phyloP scores from a whole-genome alignment of 2,888 invertebrate species.

The Eucera pruinosa region DNA sequence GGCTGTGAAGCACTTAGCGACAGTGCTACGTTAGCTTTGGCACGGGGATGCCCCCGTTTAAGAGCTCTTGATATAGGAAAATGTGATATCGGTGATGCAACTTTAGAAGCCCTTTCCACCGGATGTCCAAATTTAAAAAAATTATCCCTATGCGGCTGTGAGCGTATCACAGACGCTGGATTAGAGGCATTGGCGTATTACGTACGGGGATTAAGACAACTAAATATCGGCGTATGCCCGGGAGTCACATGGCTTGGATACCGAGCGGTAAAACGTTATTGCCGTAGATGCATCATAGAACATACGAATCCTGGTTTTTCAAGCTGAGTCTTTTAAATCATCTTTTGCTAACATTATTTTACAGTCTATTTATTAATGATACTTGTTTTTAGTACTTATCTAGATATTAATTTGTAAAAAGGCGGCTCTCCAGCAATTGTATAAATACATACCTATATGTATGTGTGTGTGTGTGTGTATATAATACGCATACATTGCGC shows the following conservation, averaged over 20 bases:
- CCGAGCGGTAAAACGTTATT: constrained; percentile 95
- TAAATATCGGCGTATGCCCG: constrained; percentile 97
- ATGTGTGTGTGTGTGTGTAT: not conserved
- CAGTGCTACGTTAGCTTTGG: constrained; percentile 94
- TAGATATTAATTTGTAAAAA: constrained; percentile 66
- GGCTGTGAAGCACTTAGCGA: constrained; percentile 98
- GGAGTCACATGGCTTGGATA: constrained; percentile 93
- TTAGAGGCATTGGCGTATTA: constrained; percentile 95
- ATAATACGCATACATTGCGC: constrained; percentile 7
- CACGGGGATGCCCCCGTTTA: constrained; percentile 93
- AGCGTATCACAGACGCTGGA: constrained; percentile 95
- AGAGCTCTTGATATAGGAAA: constrained; percentile 96
- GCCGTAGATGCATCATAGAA: constrained; percentile 96
- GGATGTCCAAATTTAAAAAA: constrained; percentile 96
- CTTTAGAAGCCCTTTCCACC: constrained; percentile 93
- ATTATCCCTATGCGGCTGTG: constrained; percentile 95
- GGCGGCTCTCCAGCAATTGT: constrained; percentile 40
- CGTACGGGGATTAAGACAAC: constrained; percentile 94
- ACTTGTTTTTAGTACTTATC: constrained; percentile 47
- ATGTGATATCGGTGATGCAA: constrained; percentile 96
- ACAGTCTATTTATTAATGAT: constrained; percentile 75
- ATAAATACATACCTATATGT: constrained; percentile 23
- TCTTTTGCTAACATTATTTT: constrained; percentile 39
- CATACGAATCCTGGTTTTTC: constrained; percentile 98
- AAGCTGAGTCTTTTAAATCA: constrained; percentile 68